Percentiles rank a stretch among this genome's conserved stretches.
phyloP scores from a whole-genome alignment of 2,888 invertebrate species.

The Trichacis sp. region DNA sequence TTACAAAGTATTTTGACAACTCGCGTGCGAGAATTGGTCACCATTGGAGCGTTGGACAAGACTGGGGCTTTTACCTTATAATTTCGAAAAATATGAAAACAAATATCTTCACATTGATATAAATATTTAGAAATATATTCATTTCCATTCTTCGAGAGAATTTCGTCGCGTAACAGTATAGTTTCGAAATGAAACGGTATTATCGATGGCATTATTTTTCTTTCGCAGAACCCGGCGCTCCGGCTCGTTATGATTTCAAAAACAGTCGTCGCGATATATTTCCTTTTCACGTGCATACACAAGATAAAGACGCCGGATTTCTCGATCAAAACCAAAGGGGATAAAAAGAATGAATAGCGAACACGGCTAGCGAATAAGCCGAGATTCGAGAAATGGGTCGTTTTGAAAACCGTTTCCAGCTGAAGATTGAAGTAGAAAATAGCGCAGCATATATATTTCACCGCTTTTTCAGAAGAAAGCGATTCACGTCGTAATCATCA shows the following conservation, averaged over 20 bases:
- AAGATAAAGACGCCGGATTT: conserved; percentile 15
- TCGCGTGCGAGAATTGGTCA: too few species aligned
- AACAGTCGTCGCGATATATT: neutral
- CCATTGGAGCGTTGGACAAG: too few species aligned
- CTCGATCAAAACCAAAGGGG: conserved; percentile 24
- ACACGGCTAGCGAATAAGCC: conserved; percentile 27
- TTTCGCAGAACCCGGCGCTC: neutral
- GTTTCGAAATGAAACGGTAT: neutral
- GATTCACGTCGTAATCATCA: conserved; percentile 26
- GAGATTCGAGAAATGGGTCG: conserved; percentile 32
- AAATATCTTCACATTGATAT: too few species aligned
- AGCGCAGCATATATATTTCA: conserved; percentile 26
- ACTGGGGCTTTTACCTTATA: too few species aligned
- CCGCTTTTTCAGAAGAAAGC: conserved; percentile 20
- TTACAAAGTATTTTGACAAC: too few species aligned
- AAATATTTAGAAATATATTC: too few species aligned
- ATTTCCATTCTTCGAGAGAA: too few species aligned
- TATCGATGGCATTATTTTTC: neutral
- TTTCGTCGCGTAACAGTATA: neutral
- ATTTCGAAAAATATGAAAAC: too few species aligned
- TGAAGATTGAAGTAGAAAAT: conserved; percentile 28
- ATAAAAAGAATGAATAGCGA: conserved; percentile 27
- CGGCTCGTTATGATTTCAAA: neutral
- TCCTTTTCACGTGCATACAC: conserved; percentile 4
- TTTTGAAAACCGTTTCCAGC: conserved; percentile 33